Conservation (phyloP, 1,140 invertebrate genomes). For the Forficula auricularia region DNA sequence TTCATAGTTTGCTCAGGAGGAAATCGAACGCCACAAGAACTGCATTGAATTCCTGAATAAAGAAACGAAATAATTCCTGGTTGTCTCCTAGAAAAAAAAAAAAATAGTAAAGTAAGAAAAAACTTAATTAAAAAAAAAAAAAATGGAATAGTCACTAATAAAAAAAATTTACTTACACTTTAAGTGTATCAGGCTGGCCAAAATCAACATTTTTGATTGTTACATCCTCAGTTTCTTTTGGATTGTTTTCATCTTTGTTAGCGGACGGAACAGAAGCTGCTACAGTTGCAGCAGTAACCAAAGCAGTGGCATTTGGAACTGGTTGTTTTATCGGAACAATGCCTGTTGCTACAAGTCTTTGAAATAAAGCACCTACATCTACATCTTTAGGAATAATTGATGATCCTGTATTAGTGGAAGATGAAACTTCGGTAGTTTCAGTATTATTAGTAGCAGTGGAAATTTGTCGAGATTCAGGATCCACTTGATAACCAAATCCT, state of each 20-base stretch:
- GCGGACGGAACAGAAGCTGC: too few species aligned
- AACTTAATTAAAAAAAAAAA: neutral
- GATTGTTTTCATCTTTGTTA: too few species aligned
- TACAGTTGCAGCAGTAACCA: too few species aligned
- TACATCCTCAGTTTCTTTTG: neutral
- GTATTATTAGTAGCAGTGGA: constrained; percentile 11
- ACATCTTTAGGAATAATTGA: constrained; percentile 27
- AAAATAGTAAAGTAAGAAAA: constrained; percentile 9
- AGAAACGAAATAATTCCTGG: constrained; percentile 44
- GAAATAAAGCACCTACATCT: constrained; percentile 66
- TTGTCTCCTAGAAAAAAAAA: constrained; percentile 35
- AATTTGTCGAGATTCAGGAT: constrained; percentile 7
- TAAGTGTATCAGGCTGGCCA: constrained; percentile 50
- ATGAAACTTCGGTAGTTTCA: constrained; percentile 11
- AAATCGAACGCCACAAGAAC: constrained; percentile 81
- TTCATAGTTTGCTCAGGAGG: constrained; percentile 68
- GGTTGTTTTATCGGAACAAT: constrained; percentile 39
- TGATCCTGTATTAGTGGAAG: constrained; percentile 13
- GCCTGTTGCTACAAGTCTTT: constrained; percentile 67
- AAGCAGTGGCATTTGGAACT: constrained; percentile 14
- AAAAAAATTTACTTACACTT: constrained; percentile 38
- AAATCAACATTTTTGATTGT: constrained; percentile 43
- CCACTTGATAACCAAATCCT: constrained; percentile 15
- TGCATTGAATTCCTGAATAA: constrained; percentile 83
- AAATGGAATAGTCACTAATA: constrained; percentile 8